phyloP scores from a whole-genome alignment of 2,113 vertebrate species.

The Chauna torquata region DNA sequence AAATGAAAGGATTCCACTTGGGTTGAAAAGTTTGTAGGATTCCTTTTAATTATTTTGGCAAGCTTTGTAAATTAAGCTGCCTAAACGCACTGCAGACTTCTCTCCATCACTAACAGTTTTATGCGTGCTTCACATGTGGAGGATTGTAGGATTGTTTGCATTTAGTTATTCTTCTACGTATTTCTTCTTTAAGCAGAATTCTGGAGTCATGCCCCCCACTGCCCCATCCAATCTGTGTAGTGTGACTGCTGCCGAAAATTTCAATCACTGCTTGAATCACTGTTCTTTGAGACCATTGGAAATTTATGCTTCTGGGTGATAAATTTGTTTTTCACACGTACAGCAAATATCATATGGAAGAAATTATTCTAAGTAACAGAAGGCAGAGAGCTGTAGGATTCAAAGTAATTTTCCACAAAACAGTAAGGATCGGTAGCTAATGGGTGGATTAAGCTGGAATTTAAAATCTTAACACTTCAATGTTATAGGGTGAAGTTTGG shows the following conservation, averaged over 20 bases:
- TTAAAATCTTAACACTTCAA: neutral
- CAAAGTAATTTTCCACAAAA: neutral
- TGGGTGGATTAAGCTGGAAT: neutral
- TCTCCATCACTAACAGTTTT: conserved; percentile 8
- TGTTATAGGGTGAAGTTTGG: neutral
- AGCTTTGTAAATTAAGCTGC: conserved; percentile 53
- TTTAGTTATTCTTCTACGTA: neutral
- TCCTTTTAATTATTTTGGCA: conserved; percentile 46
- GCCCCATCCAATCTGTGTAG: neutral
- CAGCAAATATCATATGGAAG: neutral
- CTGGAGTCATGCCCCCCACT: too few relatives aligned
- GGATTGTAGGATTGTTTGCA: conserved; percentile 13
- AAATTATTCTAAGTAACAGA: neutral
- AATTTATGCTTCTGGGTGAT: neutral
- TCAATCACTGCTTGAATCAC: conserved; percentile 11
- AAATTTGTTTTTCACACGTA: conserved; percentile 40
- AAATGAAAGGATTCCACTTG: conserved; percentile 28
- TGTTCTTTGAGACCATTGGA: conserved; percentile 26
- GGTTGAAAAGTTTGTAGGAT: neutral
- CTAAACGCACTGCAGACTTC: neutral
- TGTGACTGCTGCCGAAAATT: conserved; percentile 1
- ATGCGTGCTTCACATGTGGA: neutral
- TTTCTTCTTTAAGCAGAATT: conserved; percentile 19
- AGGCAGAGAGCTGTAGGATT: neutral
- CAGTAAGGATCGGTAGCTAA: neutral